phyloP scores from a whole-genome alignment of 2,797 vertebrate genomes.

The Fringilla coelebs region DNA sequence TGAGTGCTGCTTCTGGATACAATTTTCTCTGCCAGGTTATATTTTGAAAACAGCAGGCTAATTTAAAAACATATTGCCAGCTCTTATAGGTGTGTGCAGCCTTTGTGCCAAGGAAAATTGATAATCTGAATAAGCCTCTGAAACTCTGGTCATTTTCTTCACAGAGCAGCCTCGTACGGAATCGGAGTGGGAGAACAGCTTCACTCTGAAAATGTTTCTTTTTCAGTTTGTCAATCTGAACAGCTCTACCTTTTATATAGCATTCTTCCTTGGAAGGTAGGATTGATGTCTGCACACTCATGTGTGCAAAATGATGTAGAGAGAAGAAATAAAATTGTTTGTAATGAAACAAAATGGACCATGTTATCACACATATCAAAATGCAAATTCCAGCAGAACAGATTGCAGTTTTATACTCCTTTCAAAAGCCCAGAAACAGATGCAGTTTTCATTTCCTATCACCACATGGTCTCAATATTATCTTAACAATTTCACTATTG shows the following conservation, averaged over 20 bases:
- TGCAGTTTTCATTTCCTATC: background rate
- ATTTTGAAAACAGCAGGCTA: background rate
- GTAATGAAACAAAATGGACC: background rate
- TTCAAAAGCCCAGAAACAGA: background rate
- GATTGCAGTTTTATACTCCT: background rate
- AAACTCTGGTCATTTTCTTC: conserved; percentile 59
- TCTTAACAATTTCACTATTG: background rate
- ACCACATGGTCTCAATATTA: background rate
- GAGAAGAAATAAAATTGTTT: background rate
- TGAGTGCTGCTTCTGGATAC: background rate
- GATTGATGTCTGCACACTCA: background rate
- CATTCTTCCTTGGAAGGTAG: conserved; percentile 94
- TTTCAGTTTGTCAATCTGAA: conserved; percentile 97
- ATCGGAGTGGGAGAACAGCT: conserved; percentile 96
- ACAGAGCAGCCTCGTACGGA: conserved; percentile 95
- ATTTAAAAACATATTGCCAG: background rate
- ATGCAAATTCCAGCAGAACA: background rate
- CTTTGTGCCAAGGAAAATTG: background rate
- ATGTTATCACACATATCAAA: background rate
- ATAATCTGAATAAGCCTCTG: conserved; percentile 11
- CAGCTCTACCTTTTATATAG: conserved; percentile 95
- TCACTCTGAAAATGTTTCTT: conserved; percentile 95
- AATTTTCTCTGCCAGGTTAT: background rate
- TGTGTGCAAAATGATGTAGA: background rate
- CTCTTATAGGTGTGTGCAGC: background rate